phyloP scores from a whole-genome alignment of 2,113 vertebrate genomes.

The Cyprinodon tularosa region DNA sequence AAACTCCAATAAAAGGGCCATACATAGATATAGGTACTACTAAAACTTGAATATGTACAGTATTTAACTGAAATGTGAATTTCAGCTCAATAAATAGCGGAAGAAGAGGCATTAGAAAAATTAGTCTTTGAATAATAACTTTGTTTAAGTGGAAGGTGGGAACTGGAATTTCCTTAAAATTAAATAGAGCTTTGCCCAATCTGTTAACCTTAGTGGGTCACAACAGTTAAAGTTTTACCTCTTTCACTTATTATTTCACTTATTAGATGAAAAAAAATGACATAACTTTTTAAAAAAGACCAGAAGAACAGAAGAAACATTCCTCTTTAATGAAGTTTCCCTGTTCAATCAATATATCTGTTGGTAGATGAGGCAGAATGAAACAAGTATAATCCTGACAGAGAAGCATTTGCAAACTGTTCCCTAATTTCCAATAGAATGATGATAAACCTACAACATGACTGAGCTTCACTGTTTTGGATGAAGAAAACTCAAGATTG shows the following conservation, averaged over 20 bases:
- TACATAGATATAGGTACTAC: no score
- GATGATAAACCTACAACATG: conserved; percentile 38
- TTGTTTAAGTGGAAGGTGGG: not conserved
- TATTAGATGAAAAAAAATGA: not conserved
- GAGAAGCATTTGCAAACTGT: not conserved
- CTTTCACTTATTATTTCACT: not conserved
- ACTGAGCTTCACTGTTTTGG: conserved; percentile 40
- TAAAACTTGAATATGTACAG: no score
- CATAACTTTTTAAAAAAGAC: not conserved
- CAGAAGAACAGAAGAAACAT: not conserved
- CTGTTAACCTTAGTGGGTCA: not conserved
- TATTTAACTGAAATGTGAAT: no score
- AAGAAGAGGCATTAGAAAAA: no score
- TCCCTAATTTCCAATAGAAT: conserved; percentile 25
- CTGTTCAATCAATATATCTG: not conserved
- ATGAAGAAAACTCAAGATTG: conserved; percentile 55
- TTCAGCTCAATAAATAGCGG: no score
- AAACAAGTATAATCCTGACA: not conserved
- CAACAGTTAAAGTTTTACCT: not conserved
- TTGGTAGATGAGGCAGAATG: not conserved
- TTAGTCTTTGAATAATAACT: no score
- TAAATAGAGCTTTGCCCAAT: no score
- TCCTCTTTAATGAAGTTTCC: not conserved
- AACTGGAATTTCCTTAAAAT: no score
- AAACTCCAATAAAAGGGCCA: no score